Evolutionary conservation across 2,113 vertebrate genomes (phyloP), one percentile per base, ranked within the genome.

Genomic region (Pitta sordida): DNA sequence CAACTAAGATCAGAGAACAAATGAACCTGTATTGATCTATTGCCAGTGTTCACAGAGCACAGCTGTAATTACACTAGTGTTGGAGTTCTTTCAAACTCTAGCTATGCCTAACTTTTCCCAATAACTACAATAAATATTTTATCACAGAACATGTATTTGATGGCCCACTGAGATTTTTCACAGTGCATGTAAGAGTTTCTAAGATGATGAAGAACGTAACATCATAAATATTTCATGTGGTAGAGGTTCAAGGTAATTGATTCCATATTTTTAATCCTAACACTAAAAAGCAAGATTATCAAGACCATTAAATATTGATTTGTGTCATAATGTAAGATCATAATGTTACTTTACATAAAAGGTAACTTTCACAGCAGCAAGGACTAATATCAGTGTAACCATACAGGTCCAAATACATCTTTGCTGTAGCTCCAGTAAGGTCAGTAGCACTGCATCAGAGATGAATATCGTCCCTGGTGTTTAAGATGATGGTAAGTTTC

Each of bases 101-200:
- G 97, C 96, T 97, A 98, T 97, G 91, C 94, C 97, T 97, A 98
- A 98, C 98, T 98, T 98, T 98, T 89, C 98, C 98, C 98, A 98
- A 98, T 98, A 99, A 98, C 98, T 97, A 97, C 92, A 97, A 98
- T 99, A 98, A 99, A 99, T 99, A 99, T 99, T 99, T 99, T 98
- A 99, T 99, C 98, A 99, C 98, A 99, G 98, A 98, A 98, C 98
- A 98, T 98, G 98, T 98, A 98, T 98, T 98, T 98, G 98, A 98
- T 98, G 97, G 98, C 98, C 99, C 98, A 98, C 98, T 97, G 98
- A 99, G 98, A 98, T 98, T 98, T 99, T 98, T 98, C 98, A 98
- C 98, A 93, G 98, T 97, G 93, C 96, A 98, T 96, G 98, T 98
- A 98, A 98, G 98, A 98, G 97, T 98, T 98, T 96, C 98, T 98